Base-by-base conservation (phyloP, 1,140 invertebrate species). In the Medauroidea extradentata region DNA sequence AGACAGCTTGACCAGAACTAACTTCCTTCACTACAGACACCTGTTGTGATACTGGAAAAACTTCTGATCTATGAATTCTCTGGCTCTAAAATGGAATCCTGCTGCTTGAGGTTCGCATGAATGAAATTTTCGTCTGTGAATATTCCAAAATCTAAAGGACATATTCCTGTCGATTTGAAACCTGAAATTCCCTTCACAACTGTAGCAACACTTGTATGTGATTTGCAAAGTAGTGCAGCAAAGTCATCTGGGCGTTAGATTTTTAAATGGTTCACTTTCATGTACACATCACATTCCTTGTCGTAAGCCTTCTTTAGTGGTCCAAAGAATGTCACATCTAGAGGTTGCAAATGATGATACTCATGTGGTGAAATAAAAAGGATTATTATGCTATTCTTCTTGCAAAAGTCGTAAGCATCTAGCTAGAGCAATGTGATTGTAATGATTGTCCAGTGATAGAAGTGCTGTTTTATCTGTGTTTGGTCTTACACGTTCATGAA, bases 301-400 rank as follows among this genome's bases (percentile, higher is more conserved):
- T n/a, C n/a, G n/a, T n/a, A n/a, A n/a, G n/a, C n/a, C n/a, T n/a
- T n/a, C n/a, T n/a, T n/a, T n/a, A n/a, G n/a, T n/a, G n/a, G n/a
- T n/a, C n/a, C n/a, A n/a, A n/a, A n/a, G n/a, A n/a, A n/a, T n/a
- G n/a, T n/a, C n/a, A n/a, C n/a, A n/a, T n/a, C n/a, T n/a, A n/a
- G n/a, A n/a, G n/a, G n/a, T n/a, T n/a, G n/a, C n/a, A 57, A 41
- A 23, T 41, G 29, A 56, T 76, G 71, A 44, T 69, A 67, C 19
- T 65, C 68, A 63, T 76, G 71, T 8, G 71, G 72, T 48, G 67
- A 70, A 49, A 77, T 64, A 21, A 67, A 68, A 43, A 77, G 42
- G 52, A 74, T 39, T 44, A 69, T 53, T 34, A 46, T 69, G 41
- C 68, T 11, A 57, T 69, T 66, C 18, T 62, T 41, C 48, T 64